Evolutionary conservation across 2,797 vertebrate species (phyloP), one percentile per base, ranked within the genome.

Genomic region (Bryconaethiops microstoma): DNA sequence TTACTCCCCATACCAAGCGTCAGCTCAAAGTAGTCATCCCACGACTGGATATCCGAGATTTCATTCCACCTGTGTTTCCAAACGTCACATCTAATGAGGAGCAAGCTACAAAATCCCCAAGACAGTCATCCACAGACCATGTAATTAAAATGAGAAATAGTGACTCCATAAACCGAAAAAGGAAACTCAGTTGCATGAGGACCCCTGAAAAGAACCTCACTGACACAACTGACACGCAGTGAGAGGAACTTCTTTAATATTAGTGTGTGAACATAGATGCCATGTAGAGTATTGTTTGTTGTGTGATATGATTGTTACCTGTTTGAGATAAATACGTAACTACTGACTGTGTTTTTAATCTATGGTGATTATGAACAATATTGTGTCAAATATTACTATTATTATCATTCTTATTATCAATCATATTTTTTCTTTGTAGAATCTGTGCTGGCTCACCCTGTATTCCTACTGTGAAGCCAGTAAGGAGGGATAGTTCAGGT

Each of bases 141-240:
- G 50, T 21, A 45, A 21, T 52, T 55, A 17, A n/a, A 57, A 60
- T 8, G 7, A 67, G 16, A 55, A 48, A 57, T 9, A 5, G 57
- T 10, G 19, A 72, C 60, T 45, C 63, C 3, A 4, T 13, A 25
- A 78, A 12, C 10, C 83, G 65, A 7, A 79, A 55, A 13, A 88
- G 79, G 72, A 79, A 60, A 25, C 19, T 45, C 5, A 50, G 60
- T 8, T 19, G 14, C 77, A 68, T 7, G 8, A 65, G 9, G n/a
- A 90, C 76, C 0, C 72, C 79, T 0, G 78, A 84, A 23, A 71
- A 69, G 12, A 67, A 79, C 39, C 48, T 48, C 77, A 39, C 70
- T 0, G 54, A 54, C 63, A 72, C 74, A 16, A 80, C 85, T 2
- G 85, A 94, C 82, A 93, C 92, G 90, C 92, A 92, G 94, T 95